Evolutionary conservation across 2,888 invertebrate genomes (phyloP), one percentile per base, ranked within the genome.

Genomic region (Zelleria hepariella): DNA sequence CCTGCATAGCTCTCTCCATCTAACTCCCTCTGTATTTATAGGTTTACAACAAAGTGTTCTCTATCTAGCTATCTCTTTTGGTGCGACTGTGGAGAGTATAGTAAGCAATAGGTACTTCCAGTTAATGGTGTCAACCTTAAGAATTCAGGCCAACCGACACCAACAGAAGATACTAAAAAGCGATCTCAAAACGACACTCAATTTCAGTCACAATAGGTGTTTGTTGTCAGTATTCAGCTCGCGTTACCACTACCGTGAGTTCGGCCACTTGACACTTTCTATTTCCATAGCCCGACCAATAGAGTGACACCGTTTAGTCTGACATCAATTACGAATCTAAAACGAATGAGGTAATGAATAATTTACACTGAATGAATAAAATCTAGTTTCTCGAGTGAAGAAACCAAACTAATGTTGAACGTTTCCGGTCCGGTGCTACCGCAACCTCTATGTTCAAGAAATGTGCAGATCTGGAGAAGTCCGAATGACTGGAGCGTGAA

Each of bases 181-280:
- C 10, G 32, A 42, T 42, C 32, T 15, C 32, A 42, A 42, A 42
- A 42, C 32, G 32, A 42, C 32, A 42, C 10, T 3, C 15, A 42
- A 42, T 42, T 10, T 15, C 10, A 42, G 32, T 15, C 15, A 10
- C 32, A 42, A 42, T 42, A 42, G 10, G 2, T 67, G 69, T 73
- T 71, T 68, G 72, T 42, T 7, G 32, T 42, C 32, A 42, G 72
- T 74, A 82, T 81, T 75, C 75, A 73, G 75, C 67, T 72, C 67
- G 62, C 77, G 68, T 67, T 67, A 64, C 65, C 18, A n/a, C 21
- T 51, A 51, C 51, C 51, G 73, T 70, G 71, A 72, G 74, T 75
- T 72, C 70, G 71, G 75, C 71, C 73, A 75, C 79, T 80, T 78
- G 74, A 80, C 80, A 84, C 86, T 86, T 84, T 86, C 84, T 86